Evolutionary conservation across 2,888 invertebrate species (phyloP).

Genomic region (Muschampia plurimacula): DNA sequence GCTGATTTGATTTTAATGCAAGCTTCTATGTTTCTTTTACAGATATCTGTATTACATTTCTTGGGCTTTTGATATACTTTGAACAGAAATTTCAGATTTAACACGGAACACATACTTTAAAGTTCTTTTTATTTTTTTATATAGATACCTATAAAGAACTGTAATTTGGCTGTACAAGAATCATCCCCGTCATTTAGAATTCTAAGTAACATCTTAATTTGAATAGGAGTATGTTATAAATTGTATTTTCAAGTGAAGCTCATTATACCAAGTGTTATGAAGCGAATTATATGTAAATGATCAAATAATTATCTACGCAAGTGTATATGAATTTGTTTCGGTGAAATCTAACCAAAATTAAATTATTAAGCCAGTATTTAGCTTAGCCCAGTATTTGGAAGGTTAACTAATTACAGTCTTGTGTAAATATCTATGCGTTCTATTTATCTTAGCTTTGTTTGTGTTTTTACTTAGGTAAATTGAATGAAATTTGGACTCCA

Average conservation of each 20-base stretch:
- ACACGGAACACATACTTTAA: background rate
- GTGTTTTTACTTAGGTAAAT: no score
- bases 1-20: no score
- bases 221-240: background rate
- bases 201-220: background rate
- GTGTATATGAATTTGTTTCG: background rate
- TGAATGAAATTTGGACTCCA: no score
- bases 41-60: no score
- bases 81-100: no score
- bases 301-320: background rate
- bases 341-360: background rate
- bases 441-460: no score
- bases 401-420: background rate
- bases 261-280: slow-evolving; percentile 2
- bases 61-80: no score
- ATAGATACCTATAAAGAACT: background rate
- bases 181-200: background rate
- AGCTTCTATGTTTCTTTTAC: no score
- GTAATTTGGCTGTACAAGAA: background rate
- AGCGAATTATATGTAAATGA: slow-evolving; percentile 4
- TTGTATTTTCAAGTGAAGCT: background rate
- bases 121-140: background rate
- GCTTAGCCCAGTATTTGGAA: background rate
- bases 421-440: no score
- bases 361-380: background rate